phyloP scores from a whole-genome alignment of 2,797 vertebrate species.

The Schizopygopsis pylzovi region DNA sequence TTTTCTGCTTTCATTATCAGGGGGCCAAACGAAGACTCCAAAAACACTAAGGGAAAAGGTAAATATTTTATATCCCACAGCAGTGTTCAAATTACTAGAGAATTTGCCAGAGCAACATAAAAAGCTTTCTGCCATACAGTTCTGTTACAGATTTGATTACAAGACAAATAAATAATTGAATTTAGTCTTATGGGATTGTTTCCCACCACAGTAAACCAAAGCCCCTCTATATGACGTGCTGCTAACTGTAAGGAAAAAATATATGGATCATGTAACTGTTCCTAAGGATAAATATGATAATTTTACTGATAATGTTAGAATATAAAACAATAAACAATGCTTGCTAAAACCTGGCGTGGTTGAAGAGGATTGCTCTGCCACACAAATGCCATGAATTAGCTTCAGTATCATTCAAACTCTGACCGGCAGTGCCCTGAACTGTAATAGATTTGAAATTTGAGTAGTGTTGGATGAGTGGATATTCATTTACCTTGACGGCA shows the following conservation, averaged over 20 bases:
- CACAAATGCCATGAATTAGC: not conserved
- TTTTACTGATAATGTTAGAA: not conserved
- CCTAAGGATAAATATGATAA: not conserved
- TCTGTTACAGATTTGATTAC: not conserved
- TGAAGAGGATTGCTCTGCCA: not conserved
- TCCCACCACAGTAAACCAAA: not conserved
- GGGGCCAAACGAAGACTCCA: slow-evolving; percentile 27
- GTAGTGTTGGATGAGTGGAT: slow-evolving; percentile 38
- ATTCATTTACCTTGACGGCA: slow-evolving; percentile 51
- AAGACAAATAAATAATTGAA: not conserved
- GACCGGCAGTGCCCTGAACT: not conserved
- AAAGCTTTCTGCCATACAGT: not conserved
- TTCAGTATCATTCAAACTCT: not conserved
- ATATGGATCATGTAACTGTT: not conserved
- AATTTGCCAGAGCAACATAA: slow-evolving; percentile 1
- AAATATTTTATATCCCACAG: slow-evolving; percentile 34
- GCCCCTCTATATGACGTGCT: not conserved
- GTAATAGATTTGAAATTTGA: slow-evolving; percentile 34
- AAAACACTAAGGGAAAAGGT: slow-evolving; percentile 22
- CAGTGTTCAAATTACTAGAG: not conserved
- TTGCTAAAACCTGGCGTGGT: not conserved
- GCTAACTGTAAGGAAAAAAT: not conserved
- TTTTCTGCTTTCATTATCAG: slow-evolving; percentile 22
- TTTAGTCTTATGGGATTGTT: not conserved
- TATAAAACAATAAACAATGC: not conserved